Base-by-base conservation (phyloP, 2,888 invertebrate species). In the Falcaria lacertinaria region DNA sequence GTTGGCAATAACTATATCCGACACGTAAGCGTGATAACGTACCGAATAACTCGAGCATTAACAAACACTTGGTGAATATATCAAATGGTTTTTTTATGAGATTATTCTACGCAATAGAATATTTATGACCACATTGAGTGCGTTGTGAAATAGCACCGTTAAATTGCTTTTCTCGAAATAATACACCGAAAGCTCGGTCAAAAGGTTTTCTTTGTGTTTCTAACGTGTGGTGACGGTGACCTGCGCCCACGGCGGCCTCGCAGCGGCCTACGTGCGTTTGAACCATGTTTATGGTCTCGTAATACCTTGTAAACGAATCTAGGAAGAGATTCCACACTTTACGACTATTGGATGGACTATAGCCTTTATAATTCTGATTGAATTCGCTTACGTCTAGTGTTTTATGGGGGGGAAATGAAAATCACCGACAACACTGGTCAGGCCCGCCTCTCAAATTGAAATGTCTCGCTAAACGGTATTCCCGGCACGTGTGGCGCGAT, bases 261-360 rank as follows among this genome's bases (percentile, higher is more conserved):
- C 51, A 47, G 47, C 67, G 55, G 67, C 74, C 72, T 73, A 69
- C 78, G 69, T 54, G 43, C 52, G 54, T 49, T 57, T 48, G 59
- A 52, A 57, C 54, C 56, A 60, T 65, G 64, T 80, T 80, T 80
- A 80, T 73, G 61, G 62, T 56, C 64, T 60, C 60, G 51, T 71
- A 74, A 74, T 70, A 63, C 60, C 57, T 67, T 70, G 70, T 77
- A 73, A 75, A 77, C 65, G 70, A 69, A 76, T 74, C 76, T 73
- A 71, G 64, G 69, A 69, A 70, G 69, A 71, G 69, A 74, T 74
- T 70, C 71, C 66, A 52, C 60, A 64, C 58, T 79, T 78, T 79
- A 84, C 74, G 75, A 74, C 59, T 56, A 48, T 57, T 55, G 55
- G 60, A 74, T 69, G 63, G 54, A 60, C 62, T 61, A 60, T 60